These are phyloP conservation scores for Nautilus pompilius DNA, from an alignment of 1,140 invertebrate species.

Conservation along the genomic window DNA sequence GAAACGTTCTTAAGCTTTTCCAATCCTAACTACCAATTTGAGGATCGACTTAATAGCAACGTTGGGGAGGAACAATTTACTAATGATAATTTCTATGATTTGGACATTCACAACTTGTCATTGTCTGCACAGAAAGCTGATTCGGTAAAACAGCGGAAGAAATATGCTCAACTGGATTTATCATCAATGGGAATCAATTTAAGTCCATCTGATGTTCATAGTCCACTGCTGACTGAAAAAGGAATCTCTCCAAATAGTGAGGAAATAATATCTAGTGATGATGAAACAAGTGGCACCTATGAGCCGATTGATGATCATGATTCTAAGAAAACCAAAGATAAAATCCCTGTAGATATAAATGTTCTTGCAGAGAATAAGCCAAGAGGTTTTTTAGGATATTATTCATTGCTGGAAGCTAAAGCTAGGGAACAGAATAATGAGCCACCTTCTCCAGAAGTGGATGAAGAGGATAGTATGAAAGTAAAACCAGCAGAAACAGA, in stretches of 20 bases:
- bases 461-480: too few species aligned
- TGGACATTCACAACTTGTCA: constrained; percentile 1
- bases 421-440: constrained; percentile 28
- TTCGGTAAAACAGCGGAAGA: constrained; percentile 10
- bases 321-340: not conserved
- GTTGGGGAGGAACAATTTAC: constrained; percentile 7
- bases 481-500: too few species aligned
- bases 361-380: constrained; percentile 12
- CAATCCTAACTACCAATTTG: constrained; percentile 40
- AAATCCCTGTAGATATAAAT: not conserved
- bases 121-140: not conserved
- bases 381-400: constrained; percentile 36
- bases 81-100: constrained; percentile 8
- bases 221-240: not conserved
- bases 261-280: not conserved
- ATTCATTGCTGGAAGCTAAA: constrained; percentile 38
- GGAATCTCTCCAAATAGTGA: not conserved
- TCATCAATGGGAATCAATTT: constrained; percentile 3
- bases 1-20: constrained; percentile 34
- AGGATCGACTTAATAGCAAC: constrained; percentile 18
- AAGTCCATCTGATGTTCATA: constrained; percentile 4
- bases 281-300: constrained; percentile 1
- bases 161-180: constrained; percentile 13
- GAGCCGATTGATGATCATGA: not conserved
- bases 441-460: too few species aligned